Conservation (phyloP, 2,888 invertebrate species). For the Dolichomitus sp. region DNA sequence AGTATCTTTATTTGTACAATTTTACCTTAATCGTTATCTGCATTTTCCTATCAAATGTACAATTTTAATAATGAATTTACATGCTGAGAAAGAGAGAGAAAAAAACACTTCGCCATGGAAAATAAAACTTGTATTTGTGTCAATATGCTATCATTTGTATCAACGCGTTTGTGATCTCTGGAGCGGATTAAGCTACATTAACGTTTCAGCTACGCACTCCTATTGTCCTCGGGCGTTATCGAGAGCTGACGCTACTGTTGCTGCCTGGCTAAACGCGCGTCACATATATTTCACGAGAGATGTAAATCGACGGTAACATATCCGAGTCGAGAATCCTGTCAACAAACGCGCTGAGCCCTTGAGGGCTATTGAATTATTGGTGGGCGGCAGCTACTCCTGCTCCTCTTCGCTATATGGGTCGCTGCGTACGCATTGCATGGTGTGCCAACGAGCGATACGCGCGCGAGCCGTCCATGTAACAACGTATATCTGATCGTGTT, state of each 20-base stretch:
- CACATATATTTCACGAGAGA: constrained; percentile 64
- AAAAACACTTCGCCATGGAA: not conserved
- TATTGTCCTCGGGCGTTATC: constrained; percentile 58
- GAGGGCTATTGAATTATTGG: constrained; percentile 67
- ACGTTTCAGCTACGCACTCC: constrained; percentile 36
- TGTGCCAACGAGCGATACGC: constrained; percentile 65
- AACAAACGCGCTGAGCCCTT: constrained; percentile 53
- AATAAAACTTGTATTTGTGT: not conserved
- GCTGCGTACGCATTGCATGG: constrained; percentile 21
- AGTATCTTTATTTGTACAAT: constrained; percentile 22
- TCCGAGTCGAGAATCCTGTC: constrained; percentile 65
- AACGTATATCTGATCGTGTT: constrained; percentile 78
- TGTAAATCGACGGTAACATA: constrained; percentile 65
- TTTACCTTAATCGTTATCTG: constrained; percentile 12
- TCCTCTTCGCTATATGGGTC: constrained; percentile 17
- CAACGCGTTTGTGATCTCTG: constrained; percentile 41
- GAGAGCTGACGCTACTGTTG: constrained; percentile 39
- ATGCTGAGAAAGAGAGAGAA: not conserved
- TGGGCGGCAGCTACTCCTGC: constrained; percentile 37
- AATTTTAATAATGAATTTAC: constrained; percentile 4
- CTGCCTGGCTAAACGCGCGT: constrained; percentile 57
- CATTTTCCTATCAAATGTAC: constrained; percentile 6
- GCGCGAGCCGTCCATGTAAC: constrained; percentile 53
- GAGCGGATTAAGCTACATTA: constrained; percentile 56
- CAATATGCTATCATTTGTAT: constrained; percentile 11